Evolutionary conservation across 2,888 invertebrate genomes (phyloP), one percentile per base, ranked within the genome.

Genomic region (Strigamia crassipes): DNA sequence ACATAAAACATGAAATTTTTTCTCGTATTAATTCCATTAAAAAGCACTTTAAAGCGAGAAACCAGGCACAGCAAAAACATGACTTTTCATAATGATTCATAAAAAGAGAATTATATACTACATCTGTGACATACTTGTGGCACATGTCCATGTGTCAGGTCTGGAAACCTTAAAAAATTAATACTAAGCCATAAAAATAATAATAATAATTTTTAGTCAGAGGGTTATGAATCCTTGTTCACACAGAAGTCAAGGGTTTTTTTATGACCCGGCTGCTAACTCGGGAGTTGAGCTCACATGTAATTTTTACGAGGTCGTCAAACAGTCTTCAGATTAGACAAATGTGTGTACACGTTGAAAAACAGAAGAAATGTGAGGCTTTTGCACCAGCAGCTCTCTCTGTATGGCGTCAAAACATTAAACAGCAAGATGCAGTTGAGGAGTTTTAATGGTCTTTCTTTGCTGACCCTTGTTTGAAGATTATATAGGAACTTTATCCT

Each of bases 261-360:
- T 61, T 61, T 61, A 18, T 18, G 6, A 18, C 18, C 3, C 23
- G 61, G 10, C 61, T 61, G 61, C 18, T 61, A 61, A 18, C 61
- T 61, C 10, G 2, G 42, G 18, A 18, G 61, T 18, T 18, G 18
- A 61, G 61, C 61, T 61, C 18, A 61, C 61, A 15, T 18, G 61
- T 61, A 61, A 61, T 61, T 61, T 61, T 61, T 61, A 61, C 61
- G 61, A 61, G 6, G 61, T 61, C 61, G 23, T 61, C 61, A 61
- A 61, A 61, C 61, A 61, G 61, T 21, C 61, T 61, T 18, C 61
- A 61, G 61, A 61, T 61, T 61, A 61, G 61, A 61, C 61, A 61
- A 61, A 61, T 61, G 61, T 18, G 61, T 18, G 61, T 9, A 61
- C 61, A 5, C 3, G n/a, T 18, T 15, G 21, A 61, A 61, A 61